Base-by-base conservation (phyloP, 2,888 invertebrate species). In the Melolontha melolontha region DNA sequence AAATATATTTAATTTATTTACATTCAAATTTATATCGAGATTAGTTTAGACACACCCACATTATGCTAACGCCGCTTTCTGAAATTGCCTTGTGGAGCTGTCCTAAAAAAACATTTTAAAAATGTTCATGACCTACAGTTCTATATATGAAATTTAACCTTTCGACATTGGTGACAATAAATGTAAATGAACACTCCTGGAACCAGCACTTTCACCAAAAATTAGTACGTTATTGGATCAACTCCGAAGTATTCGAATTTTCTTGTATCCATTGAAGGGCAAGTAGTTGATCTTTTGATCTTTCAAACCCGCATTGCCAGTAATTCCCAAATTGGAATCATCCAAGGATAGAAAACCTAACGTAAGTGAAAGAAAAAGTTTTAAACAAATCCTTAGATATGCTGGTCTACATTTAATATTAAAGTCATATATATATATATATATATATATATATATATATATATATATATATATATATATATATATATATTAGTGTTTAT, bases 151-250 rank as follows among this genome's bases (percentile, higher is more conserved):
- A 16, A 34, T 17, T 4, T 16, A 39, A 64, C 64, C 64, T 27
- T 22, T 16, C 8, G 64, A 51, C 42, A 44, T 27, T 2, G 52
- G 52, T 5, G 64, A 64, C 2, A 64, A 16, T 10, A 64, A 12
- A 14, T 52, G 64, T 11, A 64, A 29, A 41, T 64, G 52, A 5
- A 64, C 52, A 27, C 52, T 64, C 5, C 6, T 39, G n/a, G 29
- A 41, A 8, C 64, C 64, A 22, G 64, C 64, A 41, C 64, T 64
- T 7, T 52, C 42, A n/a, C 64, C 64, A 41, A 64, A 64, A 11
- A 64, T 52, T 1, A 44, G 7, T 2, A 64, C 14, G 10, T 52
- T 64, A 27, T 64, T 34, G 64, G 29, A 52, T 64, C 42, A 12
- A 51, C 64, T 17, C 51, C 51, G 14, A 64, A 64, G 5, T 22